These are phyloP conservation scores for Martes martes DNA, from an alignment of 2,113 vertebrate genomes.

Conservation along the genomic window DNA sequence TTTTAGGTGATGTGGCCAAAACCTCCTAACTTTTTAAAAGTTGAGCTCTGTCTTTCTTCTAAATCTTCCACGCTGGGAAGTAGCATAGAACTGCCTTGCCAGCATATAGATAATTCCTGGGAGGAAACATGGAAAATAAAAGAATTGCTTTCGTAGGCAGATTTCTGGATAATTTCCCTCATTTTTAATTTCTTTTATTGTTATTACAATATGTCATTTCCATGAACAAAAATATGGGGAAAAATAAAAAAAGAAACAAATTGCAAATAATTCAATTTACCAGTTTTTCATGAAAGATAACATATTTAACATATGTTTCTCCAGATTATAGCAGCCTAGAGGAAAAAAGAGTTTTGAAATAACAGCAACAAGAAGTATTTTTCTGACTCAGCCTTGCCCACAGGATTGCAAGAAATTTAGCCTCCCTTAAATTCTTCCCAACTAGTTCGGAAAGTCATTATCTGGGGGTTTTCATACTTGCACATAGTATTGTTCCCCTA, in stretches of 20 bases:
- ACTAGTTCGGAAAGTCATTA: neutral
- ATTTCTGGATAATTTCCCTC: constrained; percentile 38
- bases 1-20: neutral
- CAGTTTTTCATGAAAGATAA: constrained; percentile 9
- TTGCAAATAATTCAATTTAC: constrained; percentile 38
- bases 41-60: neutral
- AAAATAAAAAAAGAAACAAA: constrained; percentile 38
- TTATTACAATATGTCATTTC: constrained; percentile 14
- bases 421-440: constrained; percentile 24
- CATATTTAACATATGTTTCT: constrained; percentile 52
- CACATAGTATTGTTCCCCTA: neutral
- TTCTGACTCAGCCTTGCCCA: constrained; percentile 53
- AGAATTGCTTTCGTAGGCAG: constrained; percentile 19
- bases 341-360: constrained; percentile 47
- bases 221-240: neutral
- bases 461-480: neutral
- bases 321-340: constrained; percentile 23
- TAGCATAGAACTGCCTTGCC: neutral
- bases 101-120: constrained; percentile 26
- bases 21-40: neutral
- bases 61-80: neutral
- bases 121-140: constrained; percentile 41
- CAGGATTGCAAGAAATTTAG: constrained; percentile 46
- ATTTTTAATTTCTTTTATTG: constrained; percentile 3
- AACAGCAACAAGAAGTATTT: neutral